Base-by-base conservation (phyloP, 2,797 vertebrate genomes). In the Carcharodon carcharias region DNA sequence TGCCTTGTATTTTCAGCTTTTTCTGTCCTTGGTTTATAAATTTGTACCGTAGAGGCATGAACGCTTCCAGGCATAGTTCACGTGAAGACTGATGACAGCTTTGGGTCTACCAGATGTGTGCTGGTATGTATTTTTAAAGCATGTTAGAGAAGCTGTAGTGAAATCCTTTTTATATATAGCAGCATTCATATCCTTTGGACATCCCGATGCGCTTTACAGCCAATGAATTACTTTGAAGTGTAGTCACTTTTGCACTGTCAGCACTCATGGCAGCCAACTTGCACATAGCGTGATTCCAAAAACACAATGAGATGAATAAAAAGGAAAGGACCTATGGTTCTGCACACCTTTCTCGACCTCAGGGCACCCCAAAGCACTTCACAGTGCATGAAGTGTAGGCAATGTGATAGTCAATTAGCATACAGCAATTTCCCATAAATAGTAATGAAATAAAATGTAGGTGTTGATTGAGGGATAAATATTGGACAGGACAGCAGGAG, bases 51-150 rank as follows among this genome's bases (percentile, higher is more conserved):
- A 50, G 26, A 67, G 21, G 7, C 61, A 77, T 65, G 50, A 93
- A 93, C n/a, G 58, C 91, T 93, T 93, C 63, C 23, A 26, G 61
- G 18, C 61, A 18, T 26, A 26, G 63, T 93, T 67, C n/a, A 63
- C n/a, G 21, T 67, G 63, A 40, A 67, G 58, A 50, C 40, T 85
- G 82, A 63, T 63, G 58, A 63, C 35, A 9, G 89, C 89, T 92
- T 93, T 93, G 91, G 45, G 63, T 28, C 58, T 92, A 45, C 91
- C 61, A n/a, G 91, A 93, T 93, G n/a, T 35, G 35, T 92, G 89
- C 31, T 92, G 50, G 56, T 92, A 23, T 93, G 91, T 67, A 23
- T 93, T 65, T 67, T 67, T 65, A 93, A 93, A 93, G 63, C 91
- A 26, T 3, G n/a, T 93, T 65, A 93, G 35, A 67, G 8, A 67